Percentiles rank a stretch among this genome's conserved stretches.
phyloP scores from a whole-genome alignment of 2,888 invertebrate species.

The Serripes groenlandicus region DNA sequence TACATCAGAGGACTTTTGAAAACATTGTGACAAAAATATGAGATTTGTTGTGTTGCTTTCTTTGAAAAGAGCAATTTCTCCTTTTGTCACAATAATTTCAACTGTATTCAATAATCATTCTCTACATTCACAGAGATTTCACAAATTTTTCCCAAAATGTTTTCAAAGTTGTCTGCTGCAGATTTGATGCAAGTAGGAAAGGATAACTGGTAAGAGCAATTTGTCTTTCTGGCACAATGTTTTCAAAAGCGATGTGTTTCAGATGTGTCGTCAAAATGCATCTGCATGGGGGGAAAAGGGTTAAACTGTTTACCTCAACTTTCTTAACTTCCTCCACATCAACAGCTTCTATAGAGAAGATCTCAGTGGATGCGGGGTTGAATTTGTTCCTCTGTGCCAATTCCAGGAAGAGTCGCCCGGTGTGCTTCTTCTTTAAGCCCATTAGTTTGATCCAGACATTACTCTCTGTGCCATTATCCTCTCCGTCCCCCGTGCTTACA shows the following conservation, averaged over 20 bases:
- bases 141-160: too few species aligned
- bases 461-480: slow-evolving; percentile 84
- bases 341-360: slow-evolving; percentile 85
- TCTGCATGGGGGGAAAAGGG: not conserved
- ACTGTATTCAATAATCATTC: too few species aligned
- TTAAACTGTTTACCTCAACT: slow-evolving; percentile 81
- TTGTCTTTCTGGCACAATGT: not conserved
- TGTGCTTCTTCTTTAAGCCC: slow-evolving; percentile 81
- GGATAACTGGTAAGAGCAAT: not conserved
- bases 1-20: too few species aligned
- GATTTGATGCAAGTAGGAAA: not conserved
- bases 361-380: slow-evolving; percentile 84
- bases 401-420: slow-evolving; percentile 83
- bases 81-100: too few species aligned
- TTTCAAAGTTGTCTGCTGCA: too few species aligned
- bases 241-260: not conserved
- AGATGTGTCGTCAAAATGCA: not conserved
- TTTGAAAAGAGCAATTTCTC: too few species aligned
- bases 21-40: too few species aligned
- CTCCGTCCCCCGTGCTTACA: slow-evolving; percentile 84
- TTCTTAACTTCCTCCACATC: slow-evolving; percentile 85
- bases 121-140: too few species aligned
- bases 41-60: too few species aligned
- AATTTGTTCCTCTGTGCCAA: slow-evolving; percentile 83
- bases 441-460: slow-evolving; percentile 84